These are phyloP conservation scores for Drosophila kanapiae DNA, from an alignment of 1,140 invertebrate genomes.

Conservation along the genomic window DNA sequence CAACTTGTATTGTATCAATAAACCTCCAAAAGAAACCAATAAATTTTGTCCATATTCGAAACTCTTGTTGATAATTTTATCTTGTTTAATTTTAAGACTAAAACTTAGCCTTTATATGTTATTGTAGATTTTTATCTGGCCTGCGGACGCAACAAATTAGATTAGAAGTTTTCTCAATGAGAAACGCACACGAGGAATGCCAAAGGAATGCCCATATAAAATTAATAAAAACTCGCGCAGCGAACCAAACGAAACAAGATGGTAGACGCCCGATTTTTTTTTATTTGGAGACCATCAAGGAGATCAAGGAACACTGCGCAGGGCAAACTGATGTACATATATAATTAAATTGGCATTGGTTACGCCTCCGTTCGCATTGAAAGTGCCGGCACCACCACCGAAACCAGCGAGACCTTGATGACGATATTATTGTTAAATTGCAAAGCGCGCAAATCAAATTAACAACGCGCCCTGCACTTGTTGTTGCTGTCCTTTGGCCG, in stretches of 20 bases:
- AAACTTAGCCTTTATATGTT: neutral
- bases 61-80: too few species aligned
- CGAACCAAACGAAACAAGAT: conserved; percentile 17
- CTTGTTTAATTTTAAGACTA: neutral
- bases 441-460: conserved; percentile 83
- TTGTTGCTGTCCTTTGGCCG: conserved; percentile 59
- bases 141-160: neutral
- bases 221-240: conserved; percentile 2
- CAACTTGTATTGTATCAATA: too few species aligned
- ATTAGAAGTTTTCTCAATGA: neutral
- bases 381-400: conserved; percentile 10
- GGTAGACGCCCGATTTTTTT: conserved; percentile 9
- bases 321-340: conserved; percentile 21
- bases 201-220: neutral
- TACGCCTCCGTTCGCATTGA: conserved; percentile 40
- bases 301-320: conserved; percentile 19
- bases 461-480: conserved; percentile 64
- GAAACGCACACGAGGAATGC: neutral
- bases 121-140: neutral
- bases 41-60: too few species aligned
- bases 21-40: too few species aligned
- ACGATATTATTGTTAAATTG: conserved; percentile 83
- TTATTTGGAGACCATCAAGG: conserved; percentile 20
- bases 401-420: conserved; percentile 64
- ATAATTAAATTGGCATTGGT: conserved; percentile 75